These are phyloP conservation scores for Lepidocyrtinus sp. DNA, from an alignment of 2,888 invertebrate species.

Conservation along the genomic window DNA sequence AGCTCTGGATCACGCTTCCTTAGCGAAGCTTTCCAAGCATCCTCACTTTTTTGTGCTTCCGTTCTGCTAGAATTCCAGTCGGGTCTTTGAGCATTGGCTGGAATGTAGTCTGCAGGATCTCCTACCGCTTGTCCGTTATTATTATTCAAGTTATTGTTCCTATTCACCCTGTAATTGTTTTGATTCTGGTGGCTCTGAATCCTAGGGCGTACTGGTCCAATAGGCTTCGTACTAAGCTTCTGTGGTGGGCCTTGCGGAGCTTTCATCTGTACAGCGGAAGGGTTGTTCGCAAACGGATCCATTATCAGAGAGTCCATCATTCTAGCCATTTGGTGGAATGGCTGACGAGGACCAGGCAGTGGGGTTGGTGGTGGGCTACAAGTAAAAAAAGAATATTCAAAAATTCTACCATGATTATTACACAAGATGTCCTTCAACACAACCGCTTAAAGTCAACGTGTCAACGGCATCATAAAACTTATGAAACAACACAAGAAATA, in stretches of 20 bases:
- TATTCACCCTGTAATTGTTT: slow-evolving; percentile 44
- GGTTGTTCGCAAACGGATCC: slow-evolving; percentile 76
- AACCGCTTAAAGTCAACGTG: no score
- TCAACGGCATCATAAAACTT: no score
- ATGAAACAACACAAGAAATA: no score
- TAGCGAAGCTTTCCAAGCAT: slow-evolving; percentile 80
- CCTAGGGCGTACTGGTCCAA: slow-evolving; percentile 67
- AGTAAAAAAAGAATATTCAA: slow-evolving; percentile 25
- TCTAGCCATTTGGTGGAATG: slow-evolving; percentile 79
- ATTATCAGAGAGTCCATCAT: slow-evolving; percentile 83
- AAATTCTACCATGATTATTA: no score
- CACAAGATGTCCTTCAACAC: slow-evolving; percentile 50
- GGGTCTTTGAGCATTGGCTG: slow-evolving; percentile 51
- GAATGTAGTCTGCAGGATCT: slow-evolving; percentile 52
- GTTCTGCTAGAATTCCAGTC: slow-evolving; percentile 46
- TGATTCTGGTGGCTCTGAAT: slow-evolving; percentile 60
- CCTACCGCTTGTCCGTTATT: slow-evolving; percentile 40
- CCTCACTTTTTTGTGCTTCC: slow-evolving; percentile 65
- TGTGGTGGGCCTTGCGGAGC: slow-evolving; percentile 30
- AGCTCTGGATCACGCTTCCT: slow-evolving; percentile 79
- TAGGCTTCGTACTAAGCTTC: slow-evolving; percentile 60
- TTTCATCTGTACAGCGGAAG: slow-evolving; percentile 72
- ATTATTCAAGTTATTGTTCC: slow-evolving; percentile 55
- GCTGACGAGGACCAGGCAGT: slow-evolving; percentile 58
- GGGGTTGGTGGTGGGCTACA: slow-evolving; percentile 63